Evolutionary conservation across 2,113 vertebrate genomes (phyloP).

Genomic region (Plotosus lineatus): DNA sequence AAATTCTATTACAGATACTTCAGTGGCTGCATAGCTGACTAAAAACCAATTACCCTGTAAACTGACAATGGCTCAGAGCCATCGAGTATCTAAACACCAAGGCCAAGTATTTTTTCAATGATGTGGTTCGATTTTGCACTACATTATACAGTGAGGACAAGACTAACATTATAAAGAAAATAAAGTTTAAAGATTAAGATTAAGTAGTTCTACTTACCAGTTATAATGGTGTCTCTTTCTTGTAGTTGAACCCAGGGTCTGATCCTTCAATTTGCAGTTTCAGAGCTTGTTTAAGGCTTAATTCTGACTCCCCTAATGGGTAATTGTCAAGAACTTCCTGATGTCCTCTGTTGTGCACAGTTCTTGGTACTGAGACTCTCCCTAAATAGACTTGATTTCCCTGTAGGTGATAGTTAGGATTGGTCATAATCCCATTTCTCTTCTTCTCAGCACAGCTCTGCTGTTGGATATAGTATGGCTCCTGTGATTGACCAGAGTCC

Average conservation of each 20-base stretch:
- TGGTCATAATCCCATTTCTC: constrained; percentile 97
- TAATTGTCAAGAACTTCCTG: constrained; percentile 91
- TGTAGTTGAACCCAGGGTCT: constrained; percentile 93
- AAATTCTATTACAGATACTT: constrained; percentile 44
- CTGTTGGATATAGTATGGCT: constrained; percentile 88
- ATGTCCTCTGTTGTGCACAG: constrained; percentile 83
- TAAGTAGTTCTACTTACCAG: constrained; percentile 69
- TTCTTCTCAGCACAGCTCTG: constrained; percentile 89
- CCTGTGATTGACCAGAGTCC: constrained; percentile 79
- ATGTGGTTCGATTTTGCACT: constrained; percentile 13
- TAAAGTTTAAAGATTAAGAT: neutral
- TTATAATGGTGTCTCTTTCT: constrained; percentile 97
- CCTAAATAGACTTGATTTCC: constrained; percentile 93
- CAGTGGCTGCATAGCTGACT: constrained; percentile 36
- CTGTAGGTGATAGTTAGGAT: constrained; percentile 96
- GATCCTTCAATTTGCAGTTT: constrained; percentile 94
- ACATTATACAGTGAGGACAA: constrained; percentile 12
- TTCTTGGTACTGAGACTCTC: constrained; percentile 87
- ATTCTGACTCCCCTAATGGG: constrained; percentile 87
- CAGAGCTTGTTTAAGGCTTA: constrained; percentile 98
- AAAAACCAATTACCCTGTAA: neutral
- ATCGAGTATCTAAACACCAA: neutral
- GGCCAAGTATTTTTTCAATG: neutral
- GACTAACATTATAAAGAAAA: constrained; percentile 3
- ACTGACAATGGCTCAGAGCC: neutral